Base-by-base conservation (phyloP, 2,797 vertebrate species). In the Crenuchus spilurus region DNA sequence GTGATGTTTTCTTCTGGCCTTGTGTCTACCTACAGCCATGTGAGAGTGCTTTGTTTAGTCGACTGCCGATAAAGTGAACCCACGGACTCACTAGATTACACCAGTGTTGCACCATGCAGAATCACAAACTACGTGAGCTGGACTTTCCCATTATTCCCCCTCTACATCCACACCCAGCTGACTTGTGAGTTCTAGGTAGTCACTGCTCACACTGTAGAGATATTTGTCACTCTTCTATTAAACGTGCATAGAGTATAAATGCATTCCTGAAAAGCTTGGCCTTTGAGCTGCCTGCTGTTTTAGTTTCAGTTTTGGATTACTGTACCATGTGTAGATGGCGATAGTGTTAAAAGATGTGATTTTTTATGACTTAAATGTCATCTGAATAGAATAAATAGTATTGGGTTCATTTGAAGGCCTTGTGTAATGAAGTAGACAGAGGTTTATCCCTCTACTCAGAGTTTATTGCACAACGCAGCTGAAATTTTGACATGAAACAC, bases 121-220 rank as follows among this genome's bases (percentile, higher is more conserved):
- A 35, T 55, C 2, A n/a, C 13, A 22, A 22, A 5, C 41, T 1
- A 39, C 39, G 9, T 48, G 22, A 11, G 20, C 26, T 62, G 67
- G 77, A 82, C 13, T 83, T 87, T 20, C 74, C 74, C 72, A 52
- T 49, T 18, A 16, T 16, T 42, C 18, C 51, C 20, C 54, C 42
- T 26, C 16, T 2, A 30, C 3, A 2, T 28, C 35, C n/a, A 68
- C 31, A 51, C 41, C 51, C 24, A 18, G 10, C 16, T 48, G n/a
- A 18, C 24, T 3, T 9, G 35, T 54, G 57, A n/a, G 41, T 67
- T 61, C 26, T 14, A 51, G n/a, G 26, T 49, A 41, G 57, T 46
- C 54, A 42, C 20, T 24, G 20, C 24, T 16, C 10, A 48, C 35
- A 48, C 35, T 57, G 41, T 39, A 48, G 18, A 1, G 18, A 24